Evolutionary conservation across 2,797 vertebrate genomes (phyloP), one percentile per base, ranked within the genome.

Genomic region (Cyprinella venusta): DNA sequence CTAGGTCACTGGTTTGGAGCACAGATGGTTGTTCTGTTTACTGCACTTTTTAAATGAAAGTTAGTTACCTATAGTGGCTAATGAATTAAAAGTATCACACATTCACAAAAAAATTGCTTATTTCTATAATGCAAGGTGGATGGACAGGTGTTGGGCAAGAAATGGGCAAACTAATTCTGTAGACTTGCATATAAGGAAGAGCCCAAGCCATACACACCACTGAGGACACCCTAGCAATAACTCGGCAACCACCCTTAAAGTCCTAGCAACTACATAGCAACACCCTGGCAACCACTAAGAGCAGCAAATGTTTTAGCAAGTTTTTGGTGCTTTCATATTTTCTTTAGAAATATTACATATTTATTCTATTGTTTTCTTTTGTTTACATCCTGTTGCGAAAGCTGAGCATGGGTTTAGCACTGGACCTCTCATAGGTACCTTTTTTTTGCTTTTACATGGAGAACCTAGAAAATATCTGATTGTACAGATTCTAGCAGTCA

Each of bases 391-490:
- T 19, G 16, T 71, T 50, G 8, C 1, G 4, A 71, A 24, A 18
- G n/a, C 24, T 16, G 10, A 8, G 40, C 68, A 15, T 1, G 6
- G 21, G 18, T 30, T 59, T 21, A 76, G 30, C 12, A n/a, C 52
- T 9, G 33, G 40, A 38, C 52, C 52, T 36, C 33, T 59, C 30
- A 54, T 16, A 13, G 52, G 30, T 38, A 12, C 48, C 45, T 40
- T 8, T 30, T 42, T 65, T 74, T 74, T 38, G 5, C n/a, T 50
- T 33, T 76, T n/a, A 33, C 24, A 19, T 7, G 5, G 33, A 40
- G n/a, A 24, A 56, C 48, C 36, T 45, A 63, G 18, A 68, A 15
- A 76, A 50, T 61, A 30, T 69, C 65, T 48, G 26, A 77, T 54
- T 24, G 50, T 61, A 50, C 24, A 45, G 52, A 68, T 48, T 69